Evolutionary conservation across 2,113 vertebrate genomes (phyloP), one percentile per base, ranked within the genome.

Genomic region (Embiotoca jacksoni): DNA sequence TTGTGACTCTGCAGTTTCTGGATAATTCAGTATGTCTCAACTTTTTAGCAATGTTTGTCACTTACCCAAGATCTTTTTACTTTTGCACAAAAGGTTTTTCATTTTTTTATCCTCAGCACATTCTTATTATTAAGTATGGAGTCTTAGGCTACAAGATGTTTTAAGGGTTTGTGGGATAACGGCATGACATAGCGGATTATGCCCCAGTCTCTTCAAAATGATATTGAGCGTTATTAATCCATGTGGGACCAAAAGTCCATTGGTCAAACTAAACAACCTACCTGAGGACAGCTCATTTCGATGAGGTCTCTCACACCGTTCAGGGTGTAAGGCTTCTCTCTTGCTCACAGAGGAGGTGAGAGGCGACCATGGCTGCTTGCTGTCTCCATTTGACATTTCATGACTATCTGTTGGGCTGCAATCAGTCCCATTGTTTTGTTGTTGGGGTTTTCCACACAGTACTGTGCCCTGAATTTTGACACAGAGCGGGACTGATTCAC

Each of bases 401-500:
- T 16, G 53, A 66, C 16, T 58, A 16, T 78, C 78, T 44, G 15
- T 49, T 41, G 57, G 23, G 14, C 67, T 46, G 36, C 7, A 68
- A 16, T 11, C 49, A n/a, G 49, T n/a, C n/a, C 55, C 58, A 44
- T 46, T 72, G 9, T 39, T 72, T 16, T 65, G 77, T 30, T 58
- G 76, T 1, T 66, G 84, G n/a, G 78, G 53, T 69, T 80, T 85
- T 52, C 77, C 82, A 86, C 91, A 94, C 15, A 88, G 76, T 4
- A 93, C 91, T 2, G 75, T 84, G 3, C 91, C 91, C 61, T 94
- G 94, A 76, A 99, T 95, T 69, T 96, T 97, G 35, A 98, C 75
- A 60, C 95, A 97, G 76, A 98, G 89, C 0, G 96, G 97, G 64
- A 99, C 94, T 5, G 82, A 87, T 46, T 92, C 82, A 2, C 95